A percentile compares a stretch with the other conserved stretches of the same genome.
phyloP scores from a whole-genome alignment of 2,113 vertebrate species.

The Willisornis vidua region DNA sequence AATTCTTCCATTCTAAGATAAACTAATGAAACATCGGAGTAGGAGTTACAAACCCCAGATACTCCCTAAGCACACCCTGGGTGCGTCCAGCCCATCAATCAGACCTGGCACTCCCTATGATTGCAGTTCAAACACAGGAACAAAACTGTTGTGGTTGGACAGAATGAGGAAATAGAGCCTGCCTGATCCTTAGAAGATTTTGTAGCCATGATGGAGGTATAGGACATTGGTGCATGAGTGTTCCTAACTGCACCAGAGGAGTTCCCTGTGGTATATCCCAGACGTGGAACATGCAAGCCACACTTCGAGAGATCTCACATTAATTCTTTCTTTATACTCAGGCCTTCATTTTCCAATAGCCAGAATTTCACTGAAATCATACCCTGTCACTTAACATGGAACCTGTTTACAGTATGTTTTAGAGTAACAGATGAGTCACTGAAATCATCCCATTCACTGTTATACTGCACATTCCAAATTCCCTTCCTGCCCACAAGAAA shows the following conservation, averaged over 20 bases:
- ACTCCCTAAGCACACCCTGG: constrained; percentile 23
- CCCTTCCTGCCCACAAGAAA: neutral
- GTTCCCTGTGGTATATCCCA: neutral
- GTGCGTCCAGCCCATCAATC: constrained; percentile 11
- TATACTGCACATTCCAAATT: neutral
- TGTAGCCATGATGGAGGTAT: neutral
- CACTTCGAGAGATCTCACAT: neutral
- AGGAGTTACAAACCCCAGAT: neutral
- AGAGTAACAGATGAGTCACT: constrained; percentile 20
- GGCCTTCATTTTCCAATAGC: neutral
- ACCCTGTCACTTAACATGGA: neutral
- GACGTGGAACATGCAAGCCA: neutral
- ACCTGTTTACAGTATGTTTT: neutral
- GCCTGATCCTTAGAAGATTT: neutral
- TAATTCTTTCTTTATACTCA: neutral
- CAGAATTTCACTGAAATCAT: neutral
- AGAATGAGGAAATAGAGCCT: neutral
- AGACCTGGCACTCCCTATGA: neutral
- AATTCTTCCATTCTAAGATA: neutral
- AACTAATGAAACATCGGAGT: neutral
- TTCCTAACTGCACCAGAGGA: neutral
- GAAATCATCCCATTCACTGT: neutral
- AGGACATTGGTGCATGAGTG: neutral
- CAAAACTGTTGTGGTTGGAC: neutral
- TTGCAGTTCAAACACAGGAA: neutral